Conservation (phyloP, 2,888 invertebrate genomes). For the Leptopilina syphax region DNA sequence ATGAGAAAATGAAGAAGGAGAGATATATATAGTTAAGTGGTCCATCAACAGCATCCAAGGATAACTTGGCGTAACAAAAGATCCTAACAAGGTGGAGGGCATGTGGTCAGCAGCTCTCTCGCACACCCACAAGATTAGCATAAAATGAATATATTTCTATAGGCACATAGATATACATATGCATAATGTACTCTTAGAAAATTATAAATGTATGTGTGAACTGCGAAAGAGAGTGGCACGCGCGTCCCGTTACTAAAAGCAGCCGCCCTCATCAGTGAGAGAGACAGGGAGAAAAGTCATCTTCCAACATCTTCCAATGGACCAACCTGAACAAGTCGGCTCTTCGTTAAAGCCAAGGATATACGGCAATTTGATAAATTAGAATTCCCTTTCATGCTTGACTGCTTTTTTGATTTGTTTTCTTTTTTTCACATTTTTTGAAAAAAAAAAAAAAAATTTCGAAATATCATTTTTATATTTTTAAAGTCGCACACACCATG, state of each 20-base stretch:
- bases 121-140: slow-evolving; percentile 34
- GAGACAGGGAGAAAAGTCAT: slow-evolving; percentile 42
- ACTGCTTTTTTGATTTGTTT: not conserved
- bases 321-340: slow-evolving; percentile 54
- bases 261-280: slow-evolving; percentile 60
- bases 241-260: slow-evolving; percentile 75
- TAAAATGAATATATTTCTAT: slow-evolving; percentile 6
- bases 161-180: not conserved
- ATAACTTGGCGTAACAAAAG: slow-evolving; percentile 21
- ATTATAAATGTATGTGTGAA: slow-evolving; percentile 8
- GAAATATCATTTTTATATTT: not conserved
- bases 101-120: slow-evolving; percentile 45
- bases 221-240: slow-evolving; percentile 62
- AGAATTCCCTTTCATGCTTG: not conserved
- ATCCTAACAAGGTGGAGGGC: slow-evolving; percentile 43
- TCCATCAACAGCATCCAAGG: slow-evolving; percentile 2
- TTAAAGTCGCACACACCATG: slow-evolving; percentile 47
- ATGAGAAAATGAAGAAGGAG: not conserved
- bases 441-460: not conserved
- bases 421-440: not conserved
- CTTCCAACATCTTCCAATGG: not conserved
- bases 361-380: slow-evolving; percentile 48
- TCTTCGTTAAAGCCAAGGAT: slow-evolving; percentile 53
- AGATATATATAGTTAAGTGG: slow-evolving; percentile 12
- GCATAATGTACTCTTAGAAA: slow-evolving; percentile 47